Base-by-base conservation (phyloP, 2,888 invertebrate genomes). In the Andrena fulva region DNA sequence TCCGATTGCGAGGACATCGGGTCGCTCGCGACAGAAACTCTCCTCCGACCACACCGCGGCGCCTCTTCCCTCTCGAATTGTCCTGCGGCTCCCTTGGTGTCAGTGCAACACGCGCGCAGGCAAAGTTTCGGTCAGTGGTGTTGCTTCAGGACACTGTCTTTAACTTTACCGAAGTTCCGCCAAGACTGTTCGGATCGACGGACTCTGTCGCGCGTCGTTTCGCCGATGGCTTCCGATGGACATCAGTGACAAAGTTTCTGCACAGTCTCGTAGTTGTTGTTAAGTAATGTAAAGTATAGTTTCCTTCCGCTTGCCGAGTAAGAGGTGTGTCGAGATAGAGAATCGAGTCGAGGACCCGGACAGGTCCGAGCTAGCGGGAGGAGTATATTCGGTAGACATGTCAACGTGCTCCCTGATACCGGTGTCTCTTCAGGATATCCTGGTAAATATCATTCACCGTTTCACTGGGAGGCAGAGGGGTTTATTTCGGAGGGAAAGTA, bases 401-500 rank as follows among this genome's bases (percentile, higher is more conserved):
- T 92, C 93, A 86, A 93, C 92, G 87, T 94, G 93, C 85, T 93
- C 93, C 81, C 90, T 93, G 90, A 94, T 93, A 93, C 93, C 93
- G 85, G 93, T 94, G 66, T 94, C 93, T 48, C 89, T 94, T 86
- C 93, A 92, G 90, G 93, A 93, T 88, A 93, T 93, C 88, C 85
- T 93, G 93, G 93, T 93, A 93, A 93, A 91, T 91, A 90, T 86
- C 71, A 56, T 68, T 54, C 27, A 42, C 59, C 48, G 48, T 54
- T 74, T 69, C 73, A 48, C 16, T 3, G 33, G 8, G 10, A 31
- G 12, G 16, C 42, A 16, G 42, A 42, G 42, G 4, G 16, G 0
- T 4, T 1, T 20, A 20, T 42, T 16, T 42, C 4, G 1, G 42
- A 5, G 42, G 42, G 0, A 42, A 12, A 16, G 12, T 42, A 16